Percentiles rank a stretch among this genome's conserved stretches.
phyloP scores from a whole-genome alignment of 1,140 invertebrate species.

The Drosophila eugracilis region DNA sequence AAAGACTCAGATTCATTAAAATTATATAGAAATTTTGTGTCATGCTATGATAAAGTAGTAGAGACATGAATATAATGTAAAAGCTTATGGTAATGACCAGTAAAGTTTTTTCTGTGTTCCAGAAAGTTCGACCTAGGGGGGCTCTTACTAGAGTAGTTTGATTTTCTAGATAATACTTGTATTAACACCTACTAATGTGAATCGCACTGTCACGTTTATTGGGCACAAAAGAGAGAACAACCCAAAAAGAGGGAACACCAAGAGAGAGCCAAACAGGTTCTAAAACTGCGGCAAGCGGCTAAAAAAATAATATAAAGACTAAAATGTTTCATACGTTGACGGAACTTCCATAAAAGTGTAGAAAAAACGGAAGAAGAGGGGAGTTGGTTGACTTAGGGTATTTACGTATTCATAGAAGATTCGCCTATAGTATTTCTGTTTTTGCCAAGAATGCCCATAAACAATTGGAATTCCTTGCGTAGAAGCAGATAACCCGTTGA shows the following conservation, averaged over 20 bases:
- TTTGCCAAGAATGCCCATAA: slow-evolving; percentile 38
- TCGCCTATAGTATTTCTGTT: background rate
- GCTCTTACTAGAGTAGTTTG: too few species aligned
- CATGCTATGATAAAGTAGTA: background rate
- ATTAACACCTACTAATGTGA: slow-evolving; percentile 5
- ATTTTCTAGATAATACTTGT: background rate
- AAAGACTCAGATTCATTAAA: too few species aligned
- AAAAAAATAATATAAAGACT: slow-evolving; percentile 10
- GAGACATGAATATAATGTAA: too few species aligned
- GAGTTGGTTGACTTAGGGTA: background rate
- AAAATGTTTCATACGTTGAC: background rate
- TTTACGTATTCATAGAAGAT: slow-evolving; percentile 6
- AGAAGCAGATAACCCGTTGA: slow-evolving; percentile 12
- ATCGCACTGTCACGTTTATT: slow-evolving; percentile 29
- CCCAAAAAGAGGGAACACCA: background rate
- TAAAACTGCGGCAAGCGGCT: slow-evolving; percentile 18
- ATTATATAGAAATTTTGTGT: background rate
- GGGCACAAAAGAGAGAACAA: slow-evolving; percentile 7
- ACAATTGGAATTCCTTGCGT: slow-evolving; percentile 38
- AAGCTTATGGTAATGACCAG: background rate
- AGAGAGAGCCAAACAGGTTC: slow-evolving; percentile 35
- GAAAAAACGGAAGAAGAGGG: background rate
- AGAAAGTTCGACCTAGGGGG: background rate
- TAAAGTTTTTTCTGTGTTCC: background rate
- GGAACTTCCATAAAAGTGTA: slow-evolving; percentile 10